Percentiles rank a stretch among this genome's conserved stretches.
Conservation (phyloP, 2,888 invertebrate genomes). For the Ischnura elegans region DNA sequence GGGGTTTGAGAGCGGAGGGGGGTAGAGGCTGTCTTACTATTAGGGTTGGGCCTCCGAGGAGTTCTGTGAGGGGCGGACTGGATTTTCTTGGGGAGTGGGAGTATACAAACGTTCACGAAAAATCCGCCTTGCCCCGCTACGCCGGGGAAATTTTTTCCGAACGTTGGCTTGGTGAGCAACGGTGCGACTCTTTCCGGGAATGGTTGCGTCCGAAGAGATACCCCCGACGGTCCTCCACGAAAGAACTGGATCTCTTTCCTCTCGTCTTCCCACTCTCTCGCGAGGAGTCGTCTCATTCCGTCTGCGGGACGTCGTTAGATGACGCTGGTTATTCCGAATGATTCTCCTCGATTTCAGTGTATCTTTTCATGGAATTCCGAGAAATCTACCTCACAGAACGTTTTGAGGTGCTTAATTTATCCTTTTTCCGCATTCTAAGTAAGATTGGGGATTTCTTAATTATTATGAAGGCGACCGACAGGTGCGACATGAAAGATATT, state of each 20-base stretch:
- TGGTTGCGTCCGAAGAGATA: neutral
- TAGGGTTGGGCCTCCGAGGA: too few relatives aligned
- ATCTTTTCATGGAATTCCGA: too few relatives aligned
- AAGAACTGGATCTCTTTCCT: slow-evolving; percentile 3
- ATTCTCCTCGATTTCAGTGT: too few relatives aligned
- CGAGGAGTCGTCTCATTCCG: neutral
- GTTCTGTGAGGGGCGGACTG: too few relatives aligned
- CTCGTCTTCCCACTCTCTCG: neutral
- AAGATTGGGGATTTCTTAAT: too few relatives aligned
- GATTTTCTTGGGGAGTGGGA: neutral
- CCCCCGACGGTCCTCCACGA: neutral
- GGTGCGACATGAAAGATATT: too few relatives aligned
- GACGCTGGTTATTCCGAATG: too few relatives aligned
- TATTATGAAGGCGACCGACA: too few relatives aligned
- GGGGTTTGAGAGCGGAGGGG: neutral
- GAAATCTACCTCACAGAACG: too few relatives aligned
- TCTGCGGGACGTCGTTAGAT: too few relatives aligned
- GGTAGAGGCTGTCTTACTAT: neutral
- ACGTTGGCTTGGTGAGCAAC: neutral
- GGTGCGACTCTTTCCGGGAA: slow-evolving; percentile 8
- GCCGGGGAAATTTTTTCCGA: neutral
- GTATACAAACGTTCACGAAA: neutral
- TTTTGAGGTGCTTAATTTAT: too few relatives aligned
- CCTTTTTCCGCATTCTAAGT: too few relatives aligned
- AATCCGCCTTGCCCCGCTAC: neutral